Base-by-base conservation (phyloP, 2,113 vertebrate genomes). In the Zosterops lateralis region DNA sequence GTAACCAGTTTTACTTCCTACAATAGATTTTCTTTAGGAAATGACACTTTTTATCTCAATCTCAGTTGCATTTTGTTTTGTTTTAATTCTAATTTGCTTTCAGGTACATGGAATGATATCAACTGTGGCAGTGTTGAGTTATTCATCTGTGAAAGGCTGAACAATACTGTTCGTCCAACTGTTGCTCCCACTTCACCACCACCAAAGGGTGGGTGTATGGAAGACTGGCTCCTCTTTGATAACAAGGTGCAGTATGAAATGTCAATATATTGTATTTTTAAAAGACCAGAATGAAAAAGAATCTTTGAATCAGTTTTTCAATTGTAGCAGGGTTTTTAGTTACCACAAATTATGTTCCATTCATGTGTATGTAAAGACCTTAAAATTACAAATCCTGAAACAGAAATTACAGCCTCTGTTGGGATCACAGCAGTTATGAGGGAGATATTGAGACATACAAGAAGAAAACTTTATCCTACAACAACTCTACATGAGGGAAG, bases 91-190 rank as follows among this genome's bases (percentile, higher is more conserved):
- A 8, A 56, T 67, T 54, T 81, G 1, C 26, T 76, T 89, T n/a
- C 77, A 99, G 99, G 99, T 3, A 97, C 97, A 68, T 99, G 99
- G 99, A 99, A 99, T 95, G 99, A 99, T 83, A 98, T 99, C 47
- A 99, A 99, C 92, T 99, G 99, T 95, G 99, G 99, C 19, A 73
- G 95, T 2, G 88, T 97, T 40, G 95, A 98, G 5, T 81, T 97
- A 12, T 99, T 98, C 34, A 98, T 99, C 70, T 99, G 99, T 92
- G 98, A 99, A 96, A 97, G 99, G 87, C 98, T 98, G 62, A 98
- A 96, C 14, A 75, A 34, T 42, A 99, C 98, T 34, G 73, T 98
- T 51, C 99, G 98, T 44, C 61, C 98, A 79, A 98, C 98, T 4
- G 36, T 66, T 57, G 73, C 54, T 45, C 99, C 99, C 7, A 98